Conservation (phyloP, 2,113 vertebrate genomes). For the rat (Rattus norvegicus) region DNA sequence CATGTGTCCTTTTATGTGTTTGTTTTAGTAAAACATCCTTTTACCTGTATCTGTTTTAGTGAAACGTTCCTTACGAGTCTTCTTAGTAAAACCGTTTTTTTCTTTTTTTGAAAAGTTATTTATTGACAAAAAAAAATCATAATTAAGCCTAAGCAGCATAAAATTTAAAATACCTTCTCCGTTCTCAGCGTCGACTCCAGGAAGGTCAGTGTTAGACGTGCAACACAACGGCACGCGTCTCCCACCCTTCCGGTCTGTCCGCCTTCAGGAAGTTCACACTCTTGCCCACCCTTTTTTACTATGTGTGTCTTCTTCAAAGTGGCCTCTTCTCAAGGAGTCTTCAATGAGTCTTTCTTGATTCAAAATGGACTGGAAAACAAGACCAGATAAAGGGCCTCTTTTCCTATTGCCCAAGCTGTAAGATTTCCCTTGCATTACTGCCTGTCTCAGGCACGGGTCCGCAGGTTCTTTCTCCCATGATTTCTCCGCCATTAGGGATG, state of each 20-base stretch:
- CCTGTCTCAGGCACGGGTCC: constrained; percentile 70
- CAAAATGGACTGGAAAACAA: constrained; percentile 72
- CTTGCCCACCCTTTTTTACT: constrained; percentile 11
- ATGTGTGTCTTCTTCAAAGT: constrained; percentile 71
- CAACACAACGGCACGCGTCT: constrained; percentile 54
- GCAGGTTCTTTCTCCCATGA: constrained; percentile 59
- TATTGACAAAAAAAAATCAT: constrained; percentile 56
- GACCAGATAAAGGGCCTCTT: constrained; percentile 70
- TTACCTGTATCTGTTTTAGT: no score
- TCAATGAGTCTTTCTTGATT: constrained; percentile 71
- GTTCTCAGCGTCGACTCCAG: constrained; percentile 47
- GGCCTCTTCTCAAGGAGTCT: constrained; percentile 74
- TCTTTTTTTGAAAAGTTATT: constrained; percentile 58
- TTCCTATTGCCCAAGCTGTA: constrained; percentile 74
- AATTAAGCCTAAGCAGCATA: constrained; percentile 17
- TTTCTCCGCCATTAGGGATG: constrained; percentile 76
- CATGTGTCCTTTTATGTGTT: no score
- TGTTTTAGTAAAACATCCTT: no score
- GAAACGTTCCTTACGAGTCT: no score
- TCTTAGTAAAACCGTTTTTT: no score
- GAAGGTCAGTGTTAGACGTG: constrained; percentile 21
- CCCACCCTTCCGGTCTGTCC: constrained; percentile 53
- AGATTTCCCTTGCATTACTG: constrained; percentile 71
- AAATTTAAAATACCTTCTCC: constrained; percentile 59
- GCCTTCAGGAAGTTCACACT: constrained; percentile 49